Evolutionary conservation across 2,888 invertebrate species (phyloP), one percentile per base, ranked within the genome.

Genomic region (Cheiracanthium punctorium): DNA sequence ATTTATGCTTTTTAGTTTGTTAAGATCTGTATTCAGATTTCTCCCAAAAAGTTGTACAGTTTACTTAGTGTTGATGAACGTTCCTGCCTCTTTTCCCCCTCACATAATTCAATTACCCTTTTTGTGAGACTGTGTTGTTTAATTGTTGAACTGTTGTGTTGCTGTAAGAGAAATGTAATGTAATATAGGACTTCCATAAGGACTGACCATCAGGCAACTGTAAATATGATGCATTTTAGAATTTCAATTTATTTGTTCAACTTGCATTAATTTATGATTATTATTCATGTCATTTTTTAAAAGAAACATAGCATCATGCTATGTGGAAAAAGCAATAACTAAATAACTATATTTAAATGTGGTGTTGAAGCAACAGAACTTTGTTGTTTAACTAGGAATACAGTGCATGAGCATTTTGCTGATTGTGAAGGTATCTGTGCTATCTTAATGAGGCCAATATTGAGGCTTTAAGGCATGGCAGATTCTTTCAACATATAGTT

Each of bases 401-500:
- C 72, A 72, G 72, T 82, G 77, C 76, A 67, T 82, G 77, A 48
- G 64, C 65, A 77, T 72, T 72, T 82, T 58, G 64, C 67, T 82
- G 77, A 77, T 70, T 82, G 82, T 82, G 65, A 82, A 82, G 64
- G 72, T 33, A 67, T 72, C 71, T 82, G 82, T 82, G 67, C 52
- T 77, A 72, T 52, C 76, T 77, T 77, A n/a, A 82, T 41, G 72
- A 77, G 72, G 65, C 75, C 52, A 70, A 48, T 28, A 30, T 33
- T 69, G 30, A 67, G 80, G 72, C 65, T 28, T 64, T 37, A 74
- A 72, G 73, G 82, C 32, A 82, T 82, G 77, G 65, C 82, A 82
- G 79, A 84, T 77, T 84, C 79, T 70, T 79, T 84, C 84, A 79
- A 73, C 52, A 43, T 77, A 79, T 77, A 77, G 77, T 77, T 84